Evolutionary conservation across 2,113 vertebrate species (phyloP).

Genomic region (Psilopsiagon aymara): DNA sequence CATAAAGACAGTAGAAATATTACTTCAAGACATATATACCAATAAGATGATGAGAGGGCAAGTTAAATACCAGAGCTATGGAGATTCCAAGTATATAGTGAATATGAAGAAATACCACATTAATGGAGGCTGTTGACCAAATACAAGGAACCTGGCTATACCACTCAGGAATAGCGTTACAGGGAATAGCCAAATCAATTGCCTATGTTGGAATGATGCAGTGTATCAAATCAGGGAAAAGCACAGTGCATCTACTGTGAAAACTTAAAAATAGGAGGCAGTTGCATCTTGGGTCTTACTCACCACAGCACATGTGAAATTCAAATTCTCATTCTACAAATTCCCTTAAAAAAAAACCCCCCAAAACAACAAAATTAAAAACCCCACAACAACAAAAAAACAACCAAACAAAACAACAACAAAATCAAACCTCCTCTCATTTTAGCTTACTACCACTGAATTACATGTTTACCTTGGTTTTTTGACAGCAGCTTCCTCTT

Average conservation of each 20-base stretch:
- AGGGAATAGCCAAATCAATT: not conserved
- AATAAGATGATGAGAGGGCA: not conserved
- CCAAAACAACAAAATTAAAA: too few relatives aligned
- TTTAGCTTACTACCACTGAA: not conserved
- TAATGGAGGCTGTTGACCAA: not conserved
- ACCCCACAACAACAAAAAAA: too few relatives aligned
- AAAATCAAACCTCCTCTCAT: not conserved
- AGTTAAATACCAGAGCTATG: not conserved
- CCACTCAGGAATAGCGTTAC: not conserved
- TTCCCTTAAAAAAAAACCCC: not conserved
- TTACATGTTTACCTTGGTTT: fast-evolving
- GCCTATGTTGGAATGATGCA: fast-evolving
- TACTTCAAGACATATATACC: not conserved
- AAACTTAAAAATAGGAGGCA: not conserved
- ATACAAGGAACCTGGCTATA: not conserved
- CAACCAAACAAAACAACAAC: too few relatives aligned
- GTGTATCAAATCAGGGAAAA: not conserved
- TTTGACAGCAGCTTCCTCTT: not conserved
- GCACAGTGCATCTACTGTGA: not conserved
- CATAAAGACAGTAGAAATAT: not conserved
- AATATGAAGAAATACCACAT: not conserved
- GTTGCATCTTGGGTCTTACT: not conserved
- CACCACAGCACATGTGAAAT: not conserved
- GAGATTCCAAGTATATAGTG: not conserved
- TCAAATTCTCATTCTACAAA: not conserved